Evolutionary conservation across 1,140 invertebrate species (phyloP).

Genomic region (Psix sp.): DNA sequence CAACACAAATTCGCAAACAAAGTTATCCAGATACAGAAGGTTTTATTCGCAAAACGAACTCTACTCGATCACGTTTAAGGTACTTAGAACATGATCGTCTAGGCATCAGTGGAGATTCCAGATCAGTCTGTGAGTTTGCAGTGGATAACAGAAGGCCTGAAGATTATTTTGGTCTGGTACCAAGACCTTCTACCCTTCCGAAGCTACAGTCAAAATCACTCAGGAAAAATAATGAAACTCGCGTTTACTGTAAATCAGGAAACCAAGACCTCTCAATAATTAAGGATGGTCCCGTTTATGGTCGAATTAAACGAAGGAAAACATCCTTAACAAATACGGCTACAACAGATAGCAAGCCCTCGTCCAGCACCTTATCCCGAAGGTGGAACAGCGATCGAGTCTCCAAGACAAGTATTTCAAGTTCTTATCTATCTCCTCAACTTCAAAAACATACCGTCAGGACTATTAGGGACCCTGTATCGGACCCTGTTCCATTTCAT

Average conservation of each 20-base stretch:
- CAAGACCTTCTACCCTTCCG: slow-evolving; percentile 70
- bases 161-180: slow-evolving; percentile 47
- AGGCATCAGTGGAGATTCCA: slow-evolving; percentile 53
- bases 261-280: slow-evolving; percentile 52
- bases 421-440: slow-evolving; percentile 42
- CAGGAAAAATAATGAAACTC: slow-evolving; percentile 36
- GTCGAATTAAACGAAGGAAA: slow-evolving; percentile 70
- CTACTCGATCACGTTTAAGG: slow-evolving; percentile 23
- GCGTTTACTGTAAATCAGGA: slow-evolving; percentile 18
- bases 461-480: slow-evolving; percentile 63
- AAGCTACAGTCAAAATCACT: slow-evolving; percentile 62
- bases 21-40: slow-evolving; percentile 3
- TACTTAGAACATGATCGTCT: slow-evolving; percentile 16
- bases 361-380: slow-evolving; percentile 28
- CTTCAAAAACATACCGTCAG: slow-evolving; percentile 36
- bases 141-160: slow-evolving; percentile 36
- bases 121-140: slow-evolving; percentile 63
- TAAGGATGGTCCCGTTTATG: slow-evolving; percentile 70
- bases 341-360: slow-evolving; percentile 21
- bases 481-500: slow-evolving; percentile 37
- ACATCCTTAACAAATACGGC: slow-evolving; percentile 64
- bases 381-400: slow-evolving; percentile 24
- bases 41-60: slow-evolving; percentile 54
- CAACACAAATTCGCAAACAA: slow-evolving; percentile 6
- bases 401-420: slow-evolving; percentile 25